Base-by-base conservation (phyloP, 2,113 vertebrate genomes). In the Charadrius vociferus region DNA sequence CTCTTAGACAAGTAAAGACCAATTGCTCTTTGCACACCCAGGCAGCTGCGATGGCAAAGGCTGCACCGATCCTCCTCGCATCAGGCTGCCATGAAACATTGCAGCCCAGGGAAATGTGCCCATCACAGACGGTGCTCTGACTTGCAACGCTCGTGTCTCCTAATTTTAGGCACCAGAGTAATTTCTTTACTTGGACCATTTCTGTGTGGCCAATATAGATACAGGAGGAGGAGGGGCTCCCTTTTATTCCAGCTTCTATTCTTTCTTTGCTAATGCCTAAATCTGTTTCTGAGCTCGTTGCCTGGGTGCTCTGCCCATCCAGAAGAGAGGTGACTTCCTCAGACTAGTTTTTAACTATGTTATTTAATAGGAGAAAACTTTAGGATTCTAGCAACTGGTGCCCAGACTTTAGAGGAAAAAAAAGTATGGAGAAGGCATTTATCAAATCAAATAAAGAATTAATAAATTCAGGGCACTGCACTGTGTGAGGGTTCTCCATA, bases 31-130 rank as follows among this genome's bases (percentile, higher is more conserved):
- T 63, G 36, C 52, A 14, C 27, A 49, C 13, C 32, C n/a, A 21
- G 12, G 41, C 37, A 62, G 32, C 67, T 8, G 20, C 7, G 22
- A 43, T 27, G 61, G 62, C 47, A 62, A 91, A 67, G 24, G 62
- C 61, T 36, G n/a, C 47, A 58, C 27, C 0, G 0, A 47, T 50
- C 12, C 37, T 70, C 58, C 58, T 72, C 2, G 1, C 26, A 77
- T 0, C 10, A 11, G 47, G 52, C 71, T 80, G 43, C 37, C 53
- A 23, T 6, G 23, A 71, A 67, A 58, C 36, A 18, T 4, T 5
- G 66, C 80, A 93, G 32, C 71, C 7, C 3, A 5, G 58, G 62
- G 43, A 61, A 83, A 55, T 7, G 6, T 65, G 22, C 32, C 47
- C 5, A 1, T 55, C 20, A 29, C 26, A 58, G 47, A 13, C 0